Conservation (phyloP, 2,797 vertebrate genomes). For the Lates japonicus region DNA sequence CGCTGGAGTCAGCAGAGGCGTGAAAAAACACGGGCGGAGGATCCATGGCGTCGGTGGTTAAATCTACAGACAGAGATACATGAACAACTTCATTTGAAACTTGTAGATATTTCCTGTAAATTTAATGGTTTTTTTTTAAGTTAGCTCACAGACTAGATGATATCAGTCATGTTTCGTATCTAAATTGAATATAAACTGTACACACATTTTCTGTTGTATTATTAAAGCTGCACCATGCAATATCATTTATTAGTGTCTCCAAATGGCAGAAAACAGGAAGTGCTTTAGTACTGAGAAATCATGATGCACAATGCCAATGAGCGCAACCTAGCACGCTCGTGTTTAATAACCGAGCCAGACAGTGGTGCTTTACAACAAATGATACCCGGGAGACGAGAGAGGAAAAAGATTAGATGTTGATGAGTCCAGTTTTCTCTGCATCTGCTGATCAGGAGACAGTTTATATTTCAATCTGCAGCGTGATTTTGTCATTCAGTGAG, state of each 20-base stretch:
- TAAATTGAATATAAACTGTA: background rate
- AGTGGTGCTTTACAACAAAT: conserved; percentile 5
- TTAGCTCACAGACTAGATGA: background rate
- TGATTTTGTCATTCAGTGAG: conserved; percentile 19
- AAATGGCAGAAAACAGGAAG: conserved; percentile 8
- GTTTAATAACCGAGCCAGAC: conserved; percentile 4
- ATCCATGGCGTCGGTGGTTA: conserved; percentile 75
- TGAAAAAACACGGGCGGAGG: conserved; percentile 76
- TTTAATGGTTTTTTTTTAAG: too few species aligned
- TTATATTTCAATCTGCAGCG: conserved; percentile 14
- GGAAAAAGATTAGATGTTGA: conserved; percentile 2
- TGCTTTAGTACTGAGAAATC: conserved; percentile 6
- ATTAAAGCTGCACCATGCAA: background rate
- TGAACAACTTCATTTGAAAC: background rate
- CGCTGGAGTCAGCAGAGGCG: conserved; percentile 56
- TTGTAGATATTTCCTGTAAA: background rate
- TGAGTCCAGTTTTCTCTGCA: conserved; percentile 17
- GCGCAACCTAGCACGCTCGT: background rate
- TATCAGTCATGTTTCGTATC: background rate
- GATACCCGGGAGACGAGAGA: conserved; percentile 1
- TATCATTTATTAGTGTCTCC: background rate
- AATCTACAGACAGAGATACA: conserved; percentile 64
- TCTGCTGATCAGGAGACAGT: conserved; percentile 5
- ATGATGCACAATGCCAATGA: background rate
- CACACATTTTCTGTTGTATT: background rate